Base-by-base conservation (phyloP, 2,113 vertebrate genomes). In the Isichthys henryi region DNA sequence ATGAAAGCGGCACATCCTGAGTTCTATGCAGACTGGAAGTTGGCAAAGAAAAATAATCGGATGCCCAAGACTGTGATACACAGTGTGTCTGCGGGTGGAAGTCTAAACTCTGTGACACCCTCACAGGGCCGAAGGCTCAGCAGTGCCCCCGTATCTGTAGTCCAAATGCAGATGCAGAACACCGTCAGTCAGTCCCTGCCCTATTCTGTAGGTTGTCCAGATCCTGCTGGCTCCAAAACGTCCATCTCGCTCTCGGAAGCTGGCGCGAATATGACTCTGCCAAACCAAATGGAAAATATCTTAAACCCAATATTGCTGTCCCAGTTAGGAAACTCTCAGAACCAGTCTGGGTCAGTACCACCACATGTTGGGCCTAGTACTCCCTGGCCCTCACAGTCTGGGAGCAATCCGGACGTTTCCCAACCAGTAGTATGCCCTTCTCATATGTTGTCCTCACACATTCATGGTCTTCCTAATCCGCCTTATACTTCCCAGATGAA, bases 1-100 rank as follows among this genome's bases (percentile, higher is more conserved):
- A 99, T 99, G 97, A 99, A 97, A 93, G 95, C 97, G 0, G 94
- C 95, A 46, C 98, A 99, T 90, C 95, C 97, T 45, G 97, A 98
- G 31, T 98, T 98, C 88, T 99, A 98, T 5, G 95, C 96, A 46
- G 94, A 96, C 80, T 98, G 98, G 96, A 99, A 98, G 94, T 92
- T 97, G 89, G 93, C 95, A 5, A 95, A 95, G 74, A 97, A 95
- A 92, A 97, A 95, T 88, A 97, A 96, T 91, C 97, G 94, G 90
- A 93, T 93, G 0, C 94, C 94, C 49, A 97, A 95, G 48, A 90
- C 93, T 88, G 92, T 90, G 49, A 94, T 23, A 43, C 92, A 91
- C 77, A 93, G 85, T 6, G 21, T 92, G 66, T 85, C 95, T 4
- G 94, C 91, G 17, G 95, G 95, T 74, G 95, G 92, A 39, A 97